Evolutionary conservation across 2,113 vertebrate genomes (phyloP).

Genomic region (Alces alces): DNA sequence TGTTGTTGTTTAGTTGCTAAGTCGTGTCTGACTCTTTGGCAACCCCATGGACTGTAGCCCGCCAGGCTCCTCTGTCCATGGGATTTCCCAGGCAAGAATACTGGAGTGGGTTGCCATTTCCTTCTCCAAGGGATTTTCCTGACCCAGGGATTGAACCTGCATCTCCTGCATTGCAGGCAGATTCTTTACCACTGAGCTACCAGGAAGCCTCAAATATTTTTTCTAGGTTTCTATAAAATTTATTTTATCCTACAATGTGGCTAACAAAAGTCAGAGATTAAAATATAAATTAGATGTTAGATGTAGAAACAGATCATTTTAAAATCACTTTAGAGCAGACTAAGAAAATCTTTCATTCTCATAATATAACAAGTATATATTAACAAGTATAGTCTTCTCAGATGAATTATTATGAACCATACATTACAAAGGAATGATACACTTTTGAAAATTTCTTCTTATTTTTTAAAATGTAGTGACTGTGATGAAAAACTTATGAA

Average conservation of each 20-base stretch:
- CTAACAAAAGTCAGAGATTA: background rate
- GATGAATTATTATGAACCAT: background rate
- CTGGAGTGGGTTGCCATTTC: background rate
- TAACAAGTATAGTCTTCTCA: background rate
- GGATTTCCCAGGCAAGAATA: background rate
- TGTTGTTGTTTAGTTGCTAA: background rate
- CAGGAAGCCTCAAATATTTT: background rate
- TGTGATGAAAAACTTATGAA: background rate
- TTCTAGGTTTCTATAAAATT: background rate
- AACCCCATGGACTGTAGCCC: background rate
- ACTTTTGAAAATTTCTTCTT: background rate
- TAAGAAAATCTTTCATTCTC: background rate
- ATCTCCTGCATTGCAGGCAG: background rate
- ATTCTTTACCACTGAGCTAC: background rate
- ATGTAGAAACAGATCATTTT: slow-evolving; percentile 11
- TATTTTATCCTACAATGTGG: slow-evolving; percentile 3
- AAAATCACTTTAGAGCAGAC: background rate
- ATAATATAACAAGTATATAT: background rate
- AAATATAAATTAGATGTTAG: background rate
- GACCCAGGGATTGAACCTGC: background rate
- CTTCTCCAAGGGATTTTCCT: background rate
- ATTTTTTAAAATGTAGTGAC: background rate
- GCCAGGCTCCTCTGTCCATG: background rate
- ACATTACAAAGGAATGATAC: background rate
- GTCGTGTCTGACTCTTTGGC: background rate